phyloP scores from a whole-genome alignment of 1,140 invertebrate species.

The Drosophila ironensis region DNA sequence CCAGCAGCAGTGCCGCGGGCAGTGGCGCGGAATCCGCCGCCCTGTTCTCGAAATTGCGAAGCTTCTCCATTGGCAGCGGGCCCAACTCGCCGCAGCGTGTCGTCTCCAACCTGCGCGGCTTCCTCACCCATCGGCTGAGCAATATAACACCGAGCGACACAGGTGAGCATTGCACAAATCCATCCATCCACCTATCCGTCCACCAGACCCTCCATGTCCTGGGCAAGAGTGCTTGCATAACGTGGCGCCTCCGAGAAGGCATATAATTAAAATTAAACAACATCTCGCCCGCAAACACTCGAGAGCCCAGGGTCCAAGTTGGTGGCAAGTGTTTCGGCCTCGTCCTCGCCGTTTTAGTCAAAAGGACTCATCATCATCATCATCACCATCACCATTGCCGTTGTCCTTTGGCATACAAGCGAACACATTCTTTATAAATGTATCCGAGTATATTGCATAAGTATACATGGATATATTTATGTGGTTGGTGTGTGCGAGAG shows the following conservation, averaged over 20 bases:
- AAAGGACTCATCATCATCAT: conserved; percentile 29
- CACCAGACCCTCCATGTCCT: background rate
- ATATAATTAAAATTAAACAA: conserved; percentile 78
- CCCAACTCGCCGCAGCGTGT: conserved; percentile 84
- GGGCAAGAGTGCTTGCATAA: conserved; percentile 56
- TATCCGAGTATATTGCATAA: background rate
- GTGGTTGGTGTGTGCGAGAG: background rate
- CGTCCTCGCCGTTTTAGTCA: conserved; percentile 5
- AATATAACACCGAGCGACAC: conserved; percentile 84
- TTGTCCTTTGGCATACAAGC: conserved; percentile 51
- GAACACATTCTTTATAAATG: background rate
- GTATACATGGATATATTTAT: background rate
- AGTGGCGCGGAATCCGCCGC: conserved; percentile 78
- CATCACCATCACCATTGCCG: too few relatives aligned
- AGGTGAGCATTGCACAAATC: conserved; percentile 81
- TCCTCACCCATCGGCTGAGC: conserved; percentile 83
- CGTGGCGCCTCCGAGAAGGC: conserved; percentile 25
- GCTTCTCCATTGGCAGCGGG: conserved; percentile 82
- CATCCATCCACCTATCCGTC: too few relatives aligned
- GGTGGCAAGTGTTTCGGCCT: conserved; percentile 54
- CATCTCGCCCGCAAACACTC: conserved; percentile 57
- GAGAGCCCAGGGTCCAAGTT: conserved; percentile 25
- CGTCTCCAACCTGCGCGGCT: conserved; percentile 84
- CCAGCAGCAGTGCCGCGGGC: conserved; percentile 68
- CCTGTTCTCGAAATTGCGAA: conserved; percentile 82